phyloP scores from a whole-genome alignment of 2,888 invertebrate species.

The Ectropis crepuscularia region DNA sequence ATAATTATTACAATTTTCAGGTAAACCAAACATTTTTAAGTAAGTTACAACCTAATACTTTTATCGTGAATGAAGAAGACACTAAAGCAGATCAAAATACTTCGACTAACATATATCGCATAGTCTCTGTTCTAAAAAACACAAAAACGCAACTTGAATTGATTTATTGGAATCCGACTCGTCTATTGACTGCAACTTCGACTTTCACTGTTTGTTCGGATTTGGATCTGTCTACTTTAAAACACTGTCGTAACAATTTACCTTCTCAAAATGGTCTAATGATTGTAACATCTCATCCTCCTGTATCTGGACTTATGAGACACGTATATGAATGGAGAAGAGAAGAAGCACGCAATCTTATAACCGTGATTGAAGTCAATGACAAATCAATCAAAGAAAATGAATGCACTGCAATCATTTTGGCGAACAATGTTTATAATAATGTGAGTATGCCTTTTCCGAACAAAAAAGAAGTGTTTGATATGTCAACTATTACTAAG shows the following conservation, averaged over 20 bases:
- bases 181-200: neutral
- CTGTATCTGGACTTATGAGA: constrained; percentile 42
- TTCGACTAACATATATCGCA: neutral
- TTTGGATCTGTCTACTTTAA: constrained; percentile 41
- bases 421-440: constrained; percentile 43
- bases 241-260: constrained; percentile 36
- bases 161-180: constrained; percentile 3
- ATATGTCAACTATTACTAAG: too few relatives aligned
- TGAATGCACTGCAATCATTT: constrained; percentile 13
- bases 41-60: constrained; percentile 1
- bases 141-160: constrained; percentile 7
- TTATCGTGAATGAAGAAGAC: constrained; percentile 15
- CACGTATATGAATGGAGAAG: constrained; percentile 47
- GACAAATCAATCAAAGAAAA: constrained; percentile 21
- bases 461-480: too few relatives aligned
- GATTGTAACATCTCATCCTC: constrained; percentile 45
- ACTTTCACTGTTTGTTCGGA: constrained; percentile 1
- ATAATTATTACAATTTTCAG: neutral
- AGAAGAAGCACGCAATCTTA: constrained; percentile 39
- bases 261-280: constrained; percentile 39
- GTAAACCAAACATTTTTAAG: neutral
- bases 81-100: neutral
- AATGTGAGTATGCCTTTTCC: constrained; percentile 37
- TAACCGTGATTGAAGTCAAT: constrained; percentile 42
- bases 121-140: constrained; percentile 4